Base-by-base conservation (phyloP, 2,113 vertebrate species). In the Sprattus sprattus region DNA sequence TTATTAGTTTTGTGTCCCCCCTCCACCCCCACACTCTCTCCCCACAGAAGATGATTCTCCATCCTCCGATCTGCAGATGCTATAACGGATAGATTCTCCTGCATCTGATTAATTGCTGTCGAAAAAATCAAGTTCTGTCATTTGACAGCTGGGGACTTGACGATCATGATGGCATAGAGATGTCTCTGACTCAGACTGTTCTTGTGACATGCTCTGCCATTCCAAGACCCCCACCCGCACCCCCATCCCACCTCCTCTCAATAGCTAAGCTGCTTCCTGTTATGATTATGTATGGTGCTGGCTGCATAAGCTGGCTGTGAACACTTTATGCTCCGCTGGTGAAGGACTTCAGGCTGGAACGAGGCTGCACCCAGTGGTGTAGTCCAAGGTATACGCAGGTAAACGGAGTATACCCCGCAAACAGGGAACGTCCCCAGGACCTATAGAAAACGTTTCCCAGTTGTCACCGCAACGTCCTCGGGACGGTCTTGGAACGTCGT, bases 291-390 rank as follows among this genome's bases (percentile, higher is more conserved):
- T 78, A 32, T 39, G 32, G 71, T 78, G 28, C 71, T 39, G 71
- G 18, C 44, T 78, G 71, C 71, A 78, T 78, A 78, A 78, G 25
- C 71, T 39, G 71, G 71, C 71, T 39, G 32, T 39, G 71, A 78
- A 78, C 28, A 39, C 28, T 78, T 78, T 78, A 13, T 78, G 71
- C 71, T 28, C 15, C 10, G 9, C 71, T 32, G 71, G 13, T 5
- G 71, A 39, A 39, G 71, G 28, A 32, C 25, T 32, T 16, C 28
- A 15, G 25, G 44, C 71, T 16, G 28, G 13, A 39, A 15, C 28
- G 71, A 78, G n/a, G 64, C 13, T 13, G 22, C 54, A 57, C 54
- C 18, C 0, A n/a, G n/a, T n/a, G n/a, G n/a, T n/a, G n/a, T n/a
- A n/a, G n/a, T n/a, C n/a, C n/a, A n/a, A n/a, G n/a, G n/a, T n/a